Evolutionary conservation across 2,888 invertebrate species (phyloP).

Genomic region (Fragum sueziense): DNA sequence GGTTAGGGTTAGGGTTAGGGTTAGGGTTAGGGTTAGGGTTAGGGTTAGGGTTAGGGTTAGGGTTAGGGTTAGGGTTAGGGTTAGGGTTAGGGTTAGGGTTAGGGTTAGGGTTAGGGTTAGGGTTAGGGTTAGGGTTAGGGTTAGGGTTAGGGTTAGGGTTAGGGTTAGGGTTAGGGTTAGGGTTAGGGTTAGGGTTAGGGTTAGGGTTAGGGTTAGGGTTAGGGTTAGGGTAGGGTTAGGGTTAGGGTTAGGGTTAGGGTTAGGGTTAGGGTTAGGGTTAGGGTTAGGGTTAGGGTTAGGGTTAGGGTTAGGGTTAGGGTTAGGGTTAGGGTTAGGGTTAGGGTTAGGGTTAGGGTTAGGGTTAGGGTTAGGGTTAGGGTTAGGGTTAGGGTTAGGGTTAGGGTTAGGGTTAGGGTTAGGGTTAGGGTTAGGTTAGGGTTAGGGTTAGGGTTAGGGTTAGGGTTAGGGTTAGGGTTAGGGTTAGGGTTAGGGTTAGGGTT

Average conservation of each 20-base stretch:
- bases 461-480: constrained; percentile 60
- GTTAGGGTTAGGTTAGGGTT: constrained; percentile 28
- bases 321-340: constrained; percentile 31
- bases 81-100: constrained; percentile 25
- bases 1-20: constrained; percentile 33
- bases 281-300: constrained; percentile 15
- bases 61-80: constrained; percentile 26
- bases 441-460: constrained; percentile 34
- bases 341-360: constrained; percentile 37
- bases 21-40: constrained; percentile 29
- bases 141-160: constrained; percentile 21
- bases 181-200: constrained; percentile 33
- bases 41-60: constrained; percentile 29
- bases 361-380: constrained; percentile 8
- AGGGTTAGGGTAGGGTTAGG: constrained; percentile 31
- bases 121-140: constrained; percentile 28
- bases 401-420: constrained; percentile 28
- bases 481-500: constrained; percentile 56
- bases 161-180: constrained; percentile 30
- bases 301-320: constrained; percentile 21
- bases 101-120: constrained; percentile 29
- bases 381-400: constrained; percentile 16
- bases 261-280: constrained; percentile 46
- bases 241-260: constrained; percentile 17
- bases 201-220: constrained; percentile 28